phyloP scores from a whole-genome alignment of 1,140 invertebrate species.

The Calephelis virginiensis region DNA sequence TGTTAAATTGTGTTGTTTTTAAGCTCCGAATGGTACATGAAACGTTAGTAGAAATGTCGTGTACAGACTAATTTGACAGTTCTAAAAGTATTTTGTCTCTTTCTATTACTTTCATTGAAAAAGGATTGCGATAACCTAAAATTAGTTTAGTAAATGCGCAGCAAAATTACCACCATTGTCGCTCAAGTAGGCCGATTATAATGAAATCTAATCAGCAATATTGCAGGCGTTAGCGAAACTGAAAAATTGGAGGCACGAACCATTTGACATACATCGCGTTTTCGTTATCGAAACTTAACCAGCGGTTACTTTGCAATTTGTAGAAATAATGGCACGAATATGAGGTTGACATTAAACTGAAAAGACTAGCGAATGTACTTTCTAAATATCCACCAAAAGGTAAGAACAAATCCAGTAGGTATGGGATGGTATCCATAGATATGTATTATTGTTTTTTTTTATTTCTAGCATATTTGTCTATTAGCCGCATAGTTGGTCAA shows the following conservation, averaged over 20 bases:
- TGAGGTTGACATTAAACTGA: conserved; percentile 4
- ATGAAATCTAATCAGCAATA: background rate
- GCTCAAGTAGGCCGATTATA: conserved; percentile 23
- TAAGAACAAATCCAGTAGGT: no score
- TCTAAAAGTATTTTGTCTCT: no score
- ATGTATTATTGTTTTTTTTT: no score
- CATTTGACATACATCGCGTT: conserved; percentile 14
- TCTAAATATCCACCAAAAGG: no score
- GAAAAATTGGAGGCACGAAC: conserved; percentile 9
- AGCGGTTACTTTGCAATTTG: conserved; percentile 8
- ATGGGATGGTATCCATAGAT: no score
- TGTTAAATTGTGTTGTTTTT: no score
- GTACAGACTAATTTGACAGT: no score
- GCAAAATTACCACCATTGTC: no score
- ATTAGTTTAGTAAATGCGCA: background rate
- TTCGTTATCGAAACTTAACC: conserved; percentile 6
- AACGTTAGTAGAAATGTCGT: no score
- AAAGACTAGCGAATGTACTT: background rate
- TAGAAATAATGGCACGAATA: background rate
- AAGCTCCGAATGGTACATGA: no score
- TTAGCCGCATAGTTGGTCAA: no score
- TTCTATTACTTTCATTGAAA: conserved; percentile 4
- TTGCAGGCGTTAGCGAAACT: background rate
- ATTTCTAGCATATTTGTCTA: no score
- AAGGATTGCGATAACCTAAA: background rate